Conservation (phyloP, 2,888 invertebrate genomes). For the Leptopterna dolabrata region DNA sequence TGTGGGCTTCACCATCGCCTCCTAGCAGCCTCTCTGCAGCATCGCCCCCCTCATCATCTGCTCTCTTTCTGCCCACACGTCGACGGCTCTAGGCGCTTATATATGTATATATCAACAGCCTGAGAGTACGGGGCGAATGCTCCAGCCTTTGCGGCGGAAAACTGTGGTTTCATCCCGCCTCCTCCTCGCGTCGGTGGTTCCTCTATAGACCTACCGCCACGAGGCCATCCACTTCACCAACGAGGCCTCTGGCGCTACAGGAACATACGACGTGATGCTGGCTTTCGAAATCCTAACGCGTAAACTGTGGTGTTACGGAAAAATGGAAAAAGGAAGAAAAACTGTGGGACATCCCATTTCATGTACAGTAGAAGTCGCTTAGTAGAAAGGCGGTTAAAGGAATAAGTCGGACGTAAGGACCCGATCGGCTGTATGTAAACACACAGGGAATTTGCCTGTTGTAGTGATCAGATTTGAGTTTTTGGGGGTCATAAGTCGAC, state of each 20-base stretch:
- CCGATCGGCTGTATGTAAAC: too few species aligned
- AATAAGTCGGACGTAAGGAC: too few species aligned
- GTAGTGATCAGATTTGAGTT: too few species aligned
- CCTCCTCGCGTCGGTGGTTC: neutral
- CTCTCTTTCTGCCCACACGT: neutral
- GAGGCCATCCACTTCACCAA: neutral
- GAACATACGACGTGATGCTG: slow-evolving; percentile 11
- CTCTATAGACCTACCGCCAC: neutral
- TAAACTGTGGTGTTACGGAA: slow-evolving; percentile 4
- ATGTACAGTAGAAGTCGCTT: too few species aligned
- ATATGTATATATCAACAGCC: neutral
- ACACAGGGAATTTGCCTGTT: too few species aligned
- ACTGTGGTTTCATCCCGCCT: slow-evolving; percentile 27
- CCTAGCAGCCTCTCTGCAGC: neutral
- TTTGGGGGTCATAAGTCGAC: too few species aligned
- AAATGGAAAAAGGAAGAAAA: too few species aligned
- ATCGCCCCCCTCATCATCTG: neutral
- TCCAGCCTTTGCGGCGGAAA: slow-evolving; percentile 18
- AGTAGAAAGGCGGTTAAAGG: too few species aligned
- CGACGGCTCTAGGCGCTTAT: neutral
- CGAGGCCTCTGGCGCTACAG: neutral
- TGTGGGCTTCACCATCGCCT: neutral
- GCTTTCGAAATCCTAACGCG: neutral
- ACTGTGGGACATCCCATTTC: too few species aligned
- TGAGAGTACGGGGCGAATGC: neutral